Percentiles rank a stretch among this genome's conserved stretches.
Conservation (phyloP, 2,113 vertebrate genomes). For the Marmota monax region DNA sequence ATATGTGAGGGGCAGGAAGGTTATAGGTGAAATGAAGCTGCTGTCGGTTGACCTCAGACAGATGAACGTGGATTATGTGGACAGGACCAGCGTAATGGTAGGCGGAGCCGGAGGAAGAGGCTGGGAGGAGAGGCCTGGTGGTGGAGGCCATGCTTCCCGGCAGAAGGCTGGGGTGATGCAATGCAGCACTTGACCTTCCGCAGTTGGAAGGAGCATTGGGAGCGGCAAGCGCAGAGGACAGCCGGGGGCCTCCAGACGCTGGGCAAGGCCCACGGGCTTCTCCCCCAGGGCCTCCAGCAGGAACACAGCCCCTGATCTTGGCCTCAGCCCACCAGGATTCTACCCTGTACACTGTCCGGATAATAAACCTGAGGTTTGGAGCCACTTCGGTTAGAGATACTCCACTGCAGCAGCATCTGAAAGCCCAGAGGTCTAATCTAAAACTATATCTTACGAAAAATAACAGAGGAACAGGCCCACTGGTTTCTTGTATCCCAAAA, state of each 20-base stretch:
- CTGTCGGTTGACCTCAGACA: neutral
- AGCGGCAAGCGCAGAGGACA: neutral
- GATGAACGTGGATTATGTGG: neutral
- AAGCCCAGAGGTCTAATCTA: neutral
- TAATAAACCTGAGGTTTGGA: neutral
- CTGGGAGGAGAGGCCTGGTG: too few relatives aligned
- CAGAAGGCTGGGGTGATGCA: neutral
- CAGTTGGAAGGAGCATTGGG: too few relatives aligned
- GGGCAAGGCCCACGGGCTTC: neutral
- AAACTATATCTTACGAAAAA: neutral
- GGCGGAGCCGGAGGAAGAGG: too few relatives aligned
- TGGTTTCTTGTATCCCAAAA: neutral
- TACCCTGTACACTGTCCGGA: neutral
- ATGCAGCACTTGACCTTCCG: neutral
- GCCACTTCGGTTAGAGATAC: neutral
- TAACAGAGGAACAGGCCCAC: rapidly evolving
- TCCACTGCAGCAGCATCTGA: neutral
- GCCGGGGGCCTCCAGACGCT: neutral
- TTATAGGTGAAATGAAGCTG: neutral
- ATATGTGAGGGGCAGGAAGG: neutral
- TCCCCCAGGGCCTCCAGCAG: neutral
- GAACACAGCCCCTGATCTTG: neutral
- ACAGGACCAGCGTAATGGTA: neutral
- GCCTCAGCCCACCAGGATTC: neutral
- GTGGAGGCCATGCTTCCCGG: neutral